Evolutionary conservation across 64 coral and sea anemone genomes (phyloP).

Genomic region (Acropora yongei): DNA sequence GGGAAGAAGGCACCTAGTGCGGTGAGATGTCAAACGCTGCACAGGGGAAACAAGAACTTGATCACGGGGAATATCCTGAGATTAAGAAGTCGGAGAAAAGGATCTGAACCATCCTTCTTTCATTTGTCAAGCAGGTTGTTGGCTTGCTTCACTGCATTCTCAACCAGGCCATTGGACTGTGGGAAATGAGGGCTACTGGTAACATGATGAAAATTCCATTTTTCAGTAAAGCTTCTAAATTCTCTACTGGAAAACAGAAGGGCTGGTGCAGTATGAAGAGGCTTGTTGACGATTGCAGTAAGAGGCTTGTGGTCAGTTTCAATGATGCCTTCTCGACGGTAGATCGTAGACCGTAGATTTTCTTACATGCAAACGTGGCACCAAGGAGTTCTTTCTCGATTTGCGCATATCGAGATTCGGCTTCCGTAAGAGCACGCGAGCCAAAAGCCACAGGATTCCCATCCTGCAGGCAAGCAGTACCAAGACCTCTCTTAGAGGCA

Average conservation of each 20-base stretch:
- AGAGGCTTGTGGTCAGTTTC: slow-evolving; percentile 30
- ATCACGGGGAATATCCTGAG: neutral
- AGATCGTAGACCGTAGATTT: neutral
- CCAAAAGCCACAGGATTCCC: neutral
- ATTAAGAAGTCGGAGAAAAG: neutral
- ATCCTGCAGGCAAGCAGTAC: slow-evolving; percentile 27
- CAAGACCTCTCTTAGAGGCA: slow-evolving; percentile 22
- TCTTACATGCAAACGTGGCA: neutral
- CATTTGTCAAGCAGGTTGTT: neutral
- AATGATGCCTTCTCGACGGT: neutral
- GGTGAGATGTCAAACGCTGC: neutral
- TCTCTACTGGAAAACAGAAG: slow-evolving; percentile 4
- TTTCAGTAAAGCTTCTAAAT: slow-evolving; percentile 1
- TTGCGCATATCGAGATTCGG: neutral
- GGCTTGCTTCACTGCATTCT: too few relatives aligned
- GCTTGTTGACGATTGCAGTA: slow-evolving; percentile 1
- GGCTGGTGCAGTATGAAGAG: neutral
- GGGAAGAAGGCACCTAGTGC: slow-evolving; percentile 10
- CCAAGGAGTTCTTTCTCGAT: slow-evolving; percentile 1
- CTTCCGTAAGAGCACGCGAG: neutral
- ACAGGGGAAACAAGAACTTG: neutral
- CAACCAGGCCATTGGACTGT: slow-evolving; percentile 18
- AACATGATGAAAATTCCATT: slow-evolving; percentile 3
- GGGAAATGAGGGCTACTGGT: neutral
- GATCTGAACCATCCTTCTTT: neutral